These are phyloP conservation scores for Periphyllus acericola DNA, from an alignment of 2,888 invertebrate genomes.

Conservation along the genomic window DNA sequence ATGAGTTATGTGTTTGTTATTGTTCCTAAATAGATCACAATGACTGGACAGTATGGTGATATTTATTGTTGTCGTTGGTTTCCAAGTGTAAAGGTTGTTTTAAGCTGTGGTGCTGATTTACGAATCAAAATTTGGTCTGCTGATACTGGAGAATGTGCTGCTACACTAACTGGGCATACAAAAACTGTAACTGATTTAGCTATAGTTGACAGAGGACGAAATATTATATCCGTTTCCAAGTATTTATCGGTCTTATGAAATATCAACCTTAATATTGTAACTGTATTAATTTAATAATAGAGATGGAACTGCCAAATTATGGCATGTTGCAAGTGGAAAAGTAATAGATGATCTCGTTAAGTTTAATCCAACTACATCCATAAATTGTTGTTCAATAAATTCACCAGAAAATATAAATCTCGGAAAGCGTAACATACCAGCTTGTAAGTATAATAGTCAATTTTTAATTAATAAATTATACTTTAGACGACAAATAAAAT, in stretches of 20 bases:
- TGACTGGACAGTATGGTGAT: constrained; percentile 77
- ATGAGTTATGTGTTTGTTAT: background rate
- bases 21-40: constrained; percentile 66
- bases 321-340: constrained; percentile 76
- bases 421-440: constrained; percentile 65
- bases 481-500: no score
- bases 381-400: constrained; percentile 73
- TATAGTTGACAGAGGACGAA: constrained; percentile 76
- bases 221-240: constrained; percentile 77
- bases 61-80: constrained; percentile 77
- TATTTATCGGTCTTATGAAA: constrained; percentile 66
- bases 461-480: no score
- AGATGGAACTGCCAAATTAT: constrained; percentile 77
- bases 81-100: constrained; percentile 76
- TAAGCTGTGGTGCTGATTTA: constrained; percentile 78
- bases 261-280: constrained; percentile 21
- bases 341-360: constrained; percentile 71
- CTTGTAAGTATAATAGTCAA: constrained; percentile 65
- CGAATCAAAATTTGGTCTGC: constrained; percentile 78
- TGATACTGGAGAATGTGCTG: constrained; percentile 75
- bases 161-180: constrained; percentile 75
- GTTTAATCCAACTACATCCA: constrained; percentile 69
- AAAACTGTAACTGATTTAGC: constrained; percentile 74
- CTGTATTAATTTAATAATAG: constrained; percentile 67
- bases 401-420: constrained; percentile 65